Percentiles rank a stretch among this genome's conserved stretches.
These are phyloP conservation scores for Terrapene triunguis DNA, from an alignment of 2,113 vertebrate species.

Conservation along the genomic window DNA sequence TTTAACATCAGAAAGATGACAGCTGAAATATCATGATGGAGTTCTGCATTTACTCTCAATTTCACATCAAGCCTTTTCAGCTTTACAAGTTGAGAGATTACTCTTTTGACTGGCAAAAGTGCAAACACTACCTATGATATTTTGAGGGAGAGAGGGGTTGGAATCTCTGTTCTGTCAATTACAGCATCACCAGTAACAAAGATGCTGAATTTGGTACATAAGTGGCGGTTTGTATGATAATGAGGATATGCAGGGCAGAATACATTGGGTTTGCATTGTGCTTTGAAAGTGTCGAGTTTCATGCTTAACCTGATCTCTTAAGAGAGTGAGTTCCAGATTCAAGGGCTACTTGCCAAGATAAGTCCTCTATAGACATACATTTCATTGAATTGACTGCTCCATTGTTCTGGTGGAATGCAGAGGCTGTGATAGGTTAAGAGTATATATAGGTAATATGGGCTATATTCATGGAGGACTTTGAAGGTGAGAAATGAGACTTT, in stretches of 20 bases:
- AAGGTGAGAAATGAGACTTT: neutral
- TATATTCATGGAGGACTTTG: too few relatives aligned
- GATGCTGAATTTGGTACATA: neutral
- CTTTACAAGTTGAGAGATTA: neutral
- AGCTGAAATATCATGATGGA: neutral
- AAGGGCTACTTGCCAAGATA: neutral
- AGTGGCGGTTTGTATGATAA: neutral
- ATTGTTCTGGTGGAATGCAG: neutral
- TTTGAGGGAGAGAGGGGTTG: neutral
- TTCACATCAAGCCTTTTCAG: neutral
- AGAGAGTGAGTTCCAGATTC: neutral
- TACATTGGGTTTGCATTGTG: neutral
- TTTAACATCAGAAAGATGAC: neutral
- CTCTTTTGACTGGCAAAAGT: neutral
- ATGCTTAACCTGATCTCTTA: neutral
- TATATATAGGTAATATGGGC: rapidly evolving
- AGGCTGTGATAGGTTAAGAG: neutral
- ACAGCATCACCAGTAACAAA: neutral
- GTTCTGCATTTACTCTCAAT: neutral
- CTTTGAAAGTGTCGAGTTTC: slow-evolving; percentile 9
- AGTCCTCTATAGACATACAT: neutral
- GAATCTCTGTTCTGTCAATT: neutral
- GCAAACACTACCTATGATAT: neutral
- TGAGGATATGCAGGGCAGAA: neutral
- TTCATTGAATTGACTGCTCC: neutral